These are phyloP conservation scores for Trachelus stipa DNA, from an alignment of 2,888 invertebrate species.

Conservation along the genomic window DNA sequence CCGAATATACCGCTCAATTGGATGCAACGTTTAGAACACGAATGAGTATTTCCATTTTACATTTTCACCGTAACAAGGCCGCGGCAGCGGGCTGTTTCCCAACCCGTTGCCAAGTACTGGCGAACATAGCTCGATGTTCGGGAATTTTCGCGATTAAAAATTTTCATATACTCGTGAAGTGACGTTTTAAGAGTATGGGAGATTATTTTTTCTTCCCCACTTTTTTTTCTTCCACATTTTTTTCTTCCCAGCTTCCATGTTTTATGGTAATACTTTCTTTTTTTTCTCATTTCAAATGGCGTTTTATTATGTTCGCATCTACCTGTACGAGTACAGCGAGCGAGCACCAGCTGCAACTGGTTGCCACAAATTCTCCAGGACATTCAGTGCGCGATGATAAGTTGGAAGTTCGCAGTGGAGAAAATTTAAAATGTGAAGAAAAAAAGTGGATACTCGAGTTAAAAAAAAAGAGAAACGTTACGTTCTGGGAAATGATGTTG, in stretches of 20 bases:
- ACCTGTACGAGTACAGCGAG: neutral
- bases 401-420: neutral
- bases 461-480: neutral
- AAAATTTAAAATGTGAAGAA: neutral
- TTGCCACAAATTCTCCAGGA: neutral
- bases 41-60: constrained; percentile 29
- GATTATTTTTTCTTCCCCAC: neutral
- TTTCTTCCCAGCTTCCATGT: neutral
- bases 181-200: neutral
- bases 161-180: neutral
- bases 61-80: neutral
- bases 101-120: too few species aligned
- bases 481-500: neutral
- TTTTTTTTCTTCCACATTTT: neutral
- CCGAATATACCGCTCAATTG: constrained; percentile 35
- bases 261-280: neutral
- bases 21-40: constrained; percentile 16
- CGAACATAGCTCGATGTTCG: too few species aligned
- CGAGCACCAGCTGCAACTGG: neutral
- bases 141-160: neutral
- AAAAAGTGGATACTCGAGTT: neutral
- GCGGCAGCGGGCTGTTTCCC: neutral
- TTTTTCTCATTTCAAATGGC: neutral
- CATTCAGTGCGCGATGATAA: neutral
- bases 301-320: neutral